A percentile compares a stretch with the other conserved stretches of the same genome.
Conservation (phyloP, 92 coral and sea anemone genomes). For the Siderastrea siderea region DNA sequence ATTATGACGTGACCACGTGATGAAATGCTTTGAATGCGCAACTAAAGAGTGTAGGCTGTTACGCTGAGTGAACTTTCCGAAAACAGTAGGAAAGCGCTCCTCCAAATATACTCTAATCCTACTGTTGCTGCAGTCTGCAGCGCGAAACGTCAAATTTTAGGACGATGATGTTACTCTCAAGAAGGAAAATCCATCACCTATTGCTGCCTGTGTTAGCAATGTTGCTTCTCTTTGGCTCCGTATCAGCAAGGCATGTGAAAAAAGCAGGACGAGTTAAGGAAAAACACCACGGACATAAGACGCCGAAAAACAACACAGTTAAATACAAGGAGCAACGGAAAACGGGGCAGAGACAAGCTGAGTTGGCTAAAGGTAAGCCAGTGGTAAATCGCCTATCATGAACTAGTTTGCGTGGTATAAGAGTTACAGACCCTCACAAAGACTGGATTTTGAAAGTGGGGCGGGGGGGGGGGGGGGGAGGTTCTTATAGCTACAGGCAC, state of each 20-base stretch:
- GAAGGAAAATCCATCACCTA: neutral
- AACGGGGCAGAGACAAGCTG: neutral
- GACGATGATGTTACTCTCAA: constrained; percentile 3
- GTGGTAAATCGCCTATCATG: neutral
- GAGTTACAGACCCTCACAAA: too few relatives aligned
- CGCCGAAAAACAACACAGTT: neutral
- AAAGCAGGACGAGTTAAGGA: neutral
- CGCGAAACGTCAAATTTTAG: neutral
- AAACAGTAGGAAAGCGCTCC: neutral
- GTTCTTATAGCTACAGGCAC: too few relatives aligned
- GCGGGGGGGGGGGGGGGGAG: too few relatives aligned
- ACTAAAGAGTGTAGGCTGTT: too few relatives aligned
- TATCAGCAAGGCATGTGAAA: constrained; percentile 7
- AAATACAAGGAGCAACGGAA: neutral
- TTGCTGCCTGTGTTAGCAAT: neutral
- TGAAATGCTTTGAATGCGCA: neutral
- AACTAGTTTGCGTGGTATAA: too few relatives aligned
- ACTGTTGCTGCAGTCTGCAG: neutral
- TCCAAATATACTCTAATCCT: neutral
- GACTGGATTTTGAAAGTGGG: too few relatives aligned
- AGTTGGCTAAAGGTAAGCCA: neutral
- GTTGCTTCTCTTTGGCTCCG: neutral
- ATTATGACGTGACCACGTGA: constrained; percentile 24
- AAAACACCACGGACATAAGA: neutral
- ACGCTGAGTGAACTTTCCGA: too few relatives aligned